These are phyloP conservation scores for Drosophila athabasca DNA, from an alignment of 1,140 invertebrate genomes.

Conservation along the genomic window DNA sequence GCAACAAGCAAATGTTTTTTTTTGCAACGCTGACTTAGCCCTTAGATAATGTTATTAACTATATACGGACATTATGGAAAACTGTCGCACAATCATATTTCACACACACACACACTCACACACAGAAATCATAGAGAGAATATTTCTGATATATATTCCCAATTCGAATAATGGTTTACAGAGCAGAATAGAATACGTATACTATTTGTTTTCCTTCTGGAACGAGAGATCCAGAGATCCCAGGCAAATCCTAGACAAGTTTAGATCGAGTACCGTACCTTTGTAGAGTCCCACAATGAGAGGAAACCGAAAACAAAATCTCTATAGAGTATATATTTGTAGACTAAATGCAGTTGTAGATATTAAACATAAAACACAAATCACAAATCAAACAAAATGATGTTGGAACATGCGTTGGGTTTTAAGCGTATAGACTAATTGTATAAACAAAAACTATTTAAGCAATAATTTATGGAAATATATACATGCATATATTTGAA, in stretches of 20 bases:
- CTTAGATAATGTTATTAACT: conserved; percentile 59
- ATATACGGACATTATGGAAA: conserved; percentile 32
- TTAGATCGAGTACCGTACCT: conserved; percentile 45
- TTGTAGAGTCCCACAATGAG: conserved; percentile 32
- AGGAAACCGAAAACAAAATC: conserved; percentile 11
- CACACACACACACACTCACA: conserved; percentile 20
- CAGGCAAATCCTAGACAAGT: conserved; percentile 4
- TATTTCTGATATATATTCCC: conserved; percentile 40
- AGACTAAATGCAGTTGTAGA: conserved; percentile 47
- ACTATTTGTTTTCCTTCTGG: conserved; percentile 34
- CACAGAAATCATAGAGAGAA: conserved; percentile 18
- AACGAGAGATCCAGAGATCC: conserved; percentile 1
- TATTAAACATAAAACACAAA: conserved; percentile 21
- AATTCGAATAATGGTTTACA: conserved; percentile 56
- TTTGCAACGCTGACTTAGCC: conserved; percentile 67
- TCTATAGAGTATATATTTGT: conserved; percentile 37
- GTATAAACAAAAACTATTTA: conserved; percentile 71
- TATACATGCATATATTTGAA: conserved; percentile 48
- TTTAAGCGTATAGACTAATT: conserved; percentile 66
- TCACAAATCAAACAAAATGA: conserved; percentile 11
- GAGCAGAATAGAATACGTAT: conserved; percentile 3
- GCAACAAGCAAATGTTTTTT: conserved; percentile 53
- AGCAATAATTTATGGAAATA: conserved; percentile 78
- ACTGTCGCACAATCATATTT: conserved; percentile 73
- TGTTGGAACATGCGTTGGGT: conserved; percentile 37